Evolutionary conservation across 1,140 invertebrate species (phyloP).

Genomic region (Drosophila aff.): DNA sequence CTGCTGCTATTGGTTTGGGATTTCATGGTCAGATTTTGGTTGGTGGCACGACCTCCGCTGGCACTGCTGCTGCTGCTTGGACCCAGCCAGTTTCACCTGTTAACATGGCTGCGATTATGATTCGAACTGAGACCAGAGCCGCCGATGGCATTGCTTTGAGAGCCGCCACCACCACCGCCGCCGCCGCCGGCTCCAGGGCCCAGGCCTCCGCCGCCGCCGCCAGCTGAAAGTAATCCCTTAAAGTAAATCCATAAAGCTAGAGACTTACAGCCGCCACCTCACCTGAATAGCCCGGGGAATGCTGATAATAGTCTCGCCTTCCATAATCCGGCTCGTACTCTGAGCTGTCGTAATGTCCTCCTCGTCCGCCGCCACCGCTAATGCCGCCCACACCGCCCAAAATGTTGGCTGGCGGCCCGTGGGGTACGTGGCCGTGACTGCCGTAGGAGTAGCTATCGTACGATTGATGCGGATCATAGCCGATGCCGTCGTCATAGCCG

Average conservation of each 20-base stretch:
- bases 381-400: conserved; percentile 58
- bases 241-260: neutral
- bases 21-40: conserved; percentile 61
- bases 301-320: conserved; percentile 78
- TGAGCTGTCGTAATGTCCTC: conserved; percentile 67
- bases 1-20: conserved; percentile 48
- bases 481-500: conserved; percentile 76
- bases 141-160: conserved; percentile 69
- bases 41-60: conserved; percentile 51
- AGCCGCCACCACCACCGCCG: conserved; percentile 20
- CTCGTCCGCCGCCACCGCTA: conserved; percentile 49
- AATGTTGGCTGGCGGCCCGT: conserved; percentile 60
- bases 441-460: conserved; percentile 76
- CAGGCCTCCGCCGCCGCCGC: conserved; percentile 32
- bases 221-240: conserved; percentile 10
- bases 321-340: conserved; percentile 81
- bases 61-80: conserved; percentile 53
- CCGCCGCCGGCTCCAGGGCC: conserved; percentile 14
- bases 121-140: conserved; percentile 72
- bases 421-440: conserved; percentile 65
- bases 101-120: conserved; percentile 84
- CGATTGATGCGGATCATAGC: conserved; percentile 72
- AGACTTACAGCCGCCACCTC: neutral
- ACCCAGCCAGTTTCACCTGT: conserved; percentile 82
- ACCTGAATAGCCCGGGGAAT: conserved; percentile 79